Percentiles rank a stretch among this genome's conserved stretches.
Conservation (phyloP, 2,888 invertebrate species). For the Monopis laevigella region DNA sequence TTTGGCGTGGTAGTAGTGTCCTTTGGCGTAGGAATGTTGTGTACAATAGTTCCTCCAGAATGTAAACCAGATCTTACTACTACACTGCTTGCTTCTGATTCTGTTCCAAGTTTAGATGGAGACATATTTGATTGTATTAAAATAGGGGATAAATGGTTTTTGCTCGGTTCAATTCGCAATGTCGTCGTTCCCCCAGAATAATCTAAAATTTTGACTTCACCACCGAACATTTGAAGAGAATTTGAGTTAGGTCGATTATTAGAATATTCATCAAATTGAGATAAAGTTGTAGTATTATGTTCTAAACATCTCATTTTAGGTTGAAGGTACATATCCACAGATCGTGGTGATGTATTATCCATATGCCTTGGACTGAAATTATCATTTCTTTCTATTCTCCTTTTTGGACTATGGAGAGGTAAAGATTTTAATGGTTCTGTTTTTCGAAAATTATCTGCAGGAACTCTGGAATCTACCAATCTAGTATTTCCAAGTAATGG, state of each 20-base stretch:
- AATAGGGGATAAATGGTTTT: constrained; percentile 66
- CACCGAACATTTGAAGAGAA: constrained; percentile 76
- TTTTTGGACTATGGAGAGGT: constrained; percentile 44
- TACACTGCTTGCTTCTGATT: constrained; percentile 70
- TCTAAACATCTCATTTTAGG: constrained; percentile 61
- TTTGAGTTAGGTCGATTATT: constrained; percentile 61
- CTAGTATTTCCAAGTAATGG: constrained; percentile 84
- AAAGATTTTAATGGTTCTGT: constrained; percentile 42
- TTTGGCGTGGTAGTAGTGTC: constrained; percentile 44
- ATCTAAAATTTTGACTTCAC: constrained; percentile 80
- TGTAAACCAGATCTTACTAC: constrained; percentile 84
- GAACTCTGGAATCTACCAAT: constrained; percentile 71
- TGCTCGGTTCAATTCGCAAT: constrained; percentile 73
- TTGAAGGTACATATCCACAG: constrained; percentile 50
- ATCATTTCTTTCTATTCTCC: constrained; percentile 48
- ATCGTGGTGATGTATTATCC: constrained; percentile 51
- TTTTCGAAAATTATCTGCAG: constrained; percentile 51
- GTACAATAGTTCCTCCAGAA: constrained; percentile 83
- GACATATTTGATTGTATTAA: constrained; percentile 56
- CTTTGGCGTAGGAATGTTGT: constrained; percentile 66
- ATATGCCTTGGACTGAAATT: constrained; percentile 45
- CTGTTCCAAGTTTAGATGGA: constrained; percentile 48
- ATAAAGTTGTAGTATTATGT: constrained; percentile 48
- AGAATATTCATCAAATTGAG: constrained; percentile 67
- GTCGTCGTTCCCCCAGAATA: constrained; percentile 75